Evolutionary conservation across 2,888 invertebrate genomes (phyloP).

Genomic region (Agrochola macilenta): DNA sequence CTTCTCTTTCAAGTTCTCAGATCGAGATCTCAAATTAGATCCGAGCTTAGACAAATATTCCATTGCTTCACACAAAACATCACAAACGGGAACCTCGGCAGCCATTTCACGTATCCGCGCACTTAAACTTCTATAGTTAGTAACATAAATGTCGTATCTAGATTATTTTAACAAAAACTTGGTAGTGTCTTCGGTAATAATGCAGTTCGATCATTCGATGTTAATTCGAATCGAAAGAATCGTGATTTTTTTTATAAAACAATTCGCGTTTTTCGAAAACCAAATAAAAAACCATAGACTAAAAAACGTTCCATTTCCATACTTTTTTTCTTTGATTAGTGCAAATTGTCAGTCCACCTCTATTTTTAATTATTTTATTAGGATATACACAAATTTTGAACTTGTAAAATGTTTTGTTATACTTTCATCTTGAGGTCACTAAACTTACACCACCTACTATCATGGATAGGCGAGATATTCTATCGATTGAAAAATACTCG

Average conservation of each 20-base stretch:
- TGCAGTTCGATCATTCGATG: constrained; percentile 1
- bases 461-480: constrained; percentile 35
- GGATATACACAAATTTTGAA: not conserved
- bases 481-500: constrained; percentile 60
- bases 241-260: constrained; percentile 19
- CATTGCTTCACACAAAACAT: constrained; percentile 85
- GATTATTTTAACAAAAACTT: constrained; percentile 9
- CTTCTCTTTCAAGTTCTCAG: constrained; percentile 83
- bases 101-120: constrained; percentile 77
- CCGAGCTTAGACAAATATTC: constrained; percentile 88
- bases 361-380: constrained; percentile 5
- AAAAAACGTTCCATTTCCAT: constrained; percentile 75
- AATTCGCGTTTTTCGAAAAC: constrained; percentile 61
- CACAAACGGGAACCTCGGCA: constrained; percentile 82
- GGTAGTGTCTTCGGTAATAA: not conserved
- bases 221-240: not conserved
- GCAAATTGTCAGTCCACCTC: not conserved
- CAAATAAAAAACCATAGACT: constrained; percentile 84
- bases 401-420: not conserved
- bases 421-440: constrained; percentile 37
- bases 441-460: constrained; percentile 29
- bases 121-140: constrained; percentile 9
- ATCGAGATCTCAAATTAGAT: constrained; percentile 82
- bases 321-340: constrained; percentile 42
- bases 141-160: constrained; percentile 26